A percentile compares a stretch with the other conserved stretches of the same genome.
phyloP scores from a whole-genome alignment of 2,113 vertebrate species.

The Sphaerodactylus townsendi region DNA sequence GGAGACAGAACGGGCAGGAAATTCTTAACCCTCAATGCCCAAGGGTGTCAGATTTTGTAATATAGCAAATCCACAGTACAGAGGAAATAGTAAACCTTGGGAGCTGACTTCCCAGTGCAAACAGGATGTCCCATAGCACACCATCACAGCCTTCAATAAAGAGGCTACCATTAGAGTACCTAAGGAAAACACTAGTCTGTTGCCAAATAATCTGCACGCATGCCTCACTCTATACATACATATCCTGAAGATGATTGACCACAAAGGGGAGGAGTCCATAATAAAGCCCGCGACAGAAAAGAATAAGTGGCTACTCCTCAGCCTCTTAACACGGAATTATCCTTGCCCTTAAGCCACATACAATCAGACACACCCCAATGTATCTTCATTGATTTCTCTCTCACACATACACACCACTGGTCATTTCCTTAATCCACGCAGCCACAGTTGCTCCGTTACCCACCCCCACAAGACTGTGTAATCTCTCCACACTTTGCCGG shows the following conservation, averaged over 20 bases:
- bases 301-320: neutral
- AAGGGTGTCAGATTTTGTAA: neutral
- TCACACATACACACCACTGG: too few species aligned
- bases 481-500: too few species aligned
- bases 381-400: neutral
- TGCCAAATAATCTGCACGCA: neutral
- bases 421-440: too few species aligned
- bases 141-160: neutral
- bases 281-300: neutral
- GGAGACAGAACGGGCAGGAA: slow-evolving; percentile 33
- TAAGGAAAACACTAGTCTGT: too few species aligned
- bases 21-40: neutral
- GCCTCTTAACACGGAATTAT: too few species aligned
- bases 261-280: neutral
- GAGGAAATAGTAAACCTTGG: neutral
- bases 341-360: neutral
- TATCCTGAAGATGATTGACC: neutral
- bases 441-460: neutral
- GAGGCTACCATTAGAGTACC: neutral
- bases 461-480: neutral
- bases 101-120: neutral
- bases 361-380: neutral
- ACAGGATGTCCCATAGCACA: neutral
- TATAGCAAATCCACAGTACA: neutral
- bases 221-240: neutral